Evolutionary conservation across 2,797 vertebrate genomes (phyloP), one percentile per base, ranked within the genome.

Genomic region (Acanthiza pusilla): DNA sequence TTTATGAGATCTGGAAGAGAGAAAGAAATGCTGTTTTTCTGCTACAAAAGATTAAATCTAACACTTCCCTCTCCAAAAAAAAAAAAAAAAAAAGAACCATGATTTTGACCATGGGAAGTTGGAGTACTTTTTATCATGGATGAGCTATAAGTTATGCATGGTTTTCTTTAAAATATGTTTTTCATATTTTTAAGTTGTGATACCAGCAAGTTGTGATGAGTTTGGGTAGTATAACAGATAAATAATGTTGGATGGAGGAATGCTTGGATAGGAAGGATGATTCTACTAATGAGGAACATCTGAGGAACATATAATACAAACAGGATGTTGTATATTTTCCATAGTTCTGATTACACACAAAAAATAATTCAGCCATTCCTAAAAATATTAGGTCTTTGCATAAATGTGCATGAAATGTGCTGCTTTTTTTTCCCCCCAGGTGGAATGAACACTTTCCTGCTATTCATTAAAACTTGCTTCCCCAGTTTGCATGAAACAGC

Each of bases 381-480:
- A 96, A 91, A 96, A 94, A 90, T 91, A 95, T 92, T 90, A 94
- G 65, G 20, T 75, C 71, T 97, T 94, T 85, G 88, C 48, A 73
- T 67, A n/a, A 63, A 45, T 54, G 45, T 63, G 79, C 17, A 57
- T 75, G 5, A 68, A 97, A 94, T 68, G 25, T 82, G 51, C 20
- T 95, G 80, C 38, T 27, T 40, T 4, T 4, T 21, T 26, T 5
- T 5, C 4, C 14, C 10, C 6, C 15, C 4, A 22, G 48, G 18
- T 6, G n/a, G 23, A 84, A 62, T 3, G 1, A 80, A 53, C 29
- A 51, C 29, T 75, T 94, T 94, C 66, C 87, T 91, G 66, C 61
- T 85, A 57, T 88, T 96, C 67, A 94, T 80, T 91, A 92, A 82
- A 84, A 14, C 15, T 84, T 68, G 27, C 72, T 93, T 40, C 47